These are phyloP conservation scores for Octodon degus DNA, from an alignment of 2,113 vertebrate genomes.

Conservation along the genomic window DNA sequence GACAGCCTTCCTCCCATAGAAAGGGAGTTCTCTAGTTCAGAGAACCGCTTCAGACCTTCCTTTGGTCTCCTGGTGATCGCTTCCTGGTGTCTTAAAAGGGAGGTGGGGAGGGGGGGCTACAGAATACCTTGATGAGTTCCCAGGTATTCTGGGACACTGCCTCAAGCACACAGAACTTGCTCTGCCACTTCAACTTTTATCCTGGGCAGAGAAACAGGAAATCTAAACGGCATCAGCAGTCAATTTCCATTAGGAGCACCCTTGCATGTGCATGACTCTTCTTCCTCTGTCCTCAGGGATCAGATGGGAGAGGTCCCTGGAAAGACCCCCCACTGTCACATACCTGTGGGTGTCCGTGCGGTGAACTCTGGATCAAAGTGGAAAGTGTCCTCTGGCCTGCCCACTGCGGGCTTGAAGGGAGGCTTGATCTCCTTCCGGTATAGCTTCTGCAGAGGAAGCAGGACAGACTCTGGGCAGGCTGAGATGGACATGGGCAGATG, in stretches of 20 bases:
- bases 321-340: neutral
- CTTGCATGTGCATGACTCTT: rapidly evolving
- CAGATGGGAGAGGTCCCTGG: rapidly evolving
- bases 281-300: neutral
- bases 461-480: neutral
- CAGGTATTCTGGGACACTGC: too few relatives aligned
- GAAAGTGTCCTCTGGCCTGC: constrained; percentile 97
- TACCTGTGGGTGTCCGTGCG: constrained; percentile 96
- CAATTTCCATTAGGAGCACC: rapidly evolving
- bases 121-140: rapidly evolving
- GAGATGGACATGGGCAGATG: neutral
- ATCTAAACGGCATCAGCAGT: rapidly evolving
- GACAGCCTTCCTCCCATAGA: neutral
- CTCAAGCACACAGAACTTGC: rapidly evolving
- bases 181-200: neutral
- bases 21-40: too few relatives aligned
- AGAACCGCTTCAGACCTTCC: rapidly evolving
- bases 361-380: constrained; percentile 99
- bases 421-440: constrained; percentile 95
- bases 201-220: neutral
- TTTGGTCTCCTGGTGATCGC: neutral
- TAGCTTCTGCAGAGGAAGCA: constrained; percentile 88
- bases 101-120: rapidly evolving
- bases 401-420: constrained; percentile 96
- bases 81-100: neutral